Evolutionary conservation across 2,113 vertebrate genomes (phyloP).

Genomic region (Ovibos moschatus): DNA sequence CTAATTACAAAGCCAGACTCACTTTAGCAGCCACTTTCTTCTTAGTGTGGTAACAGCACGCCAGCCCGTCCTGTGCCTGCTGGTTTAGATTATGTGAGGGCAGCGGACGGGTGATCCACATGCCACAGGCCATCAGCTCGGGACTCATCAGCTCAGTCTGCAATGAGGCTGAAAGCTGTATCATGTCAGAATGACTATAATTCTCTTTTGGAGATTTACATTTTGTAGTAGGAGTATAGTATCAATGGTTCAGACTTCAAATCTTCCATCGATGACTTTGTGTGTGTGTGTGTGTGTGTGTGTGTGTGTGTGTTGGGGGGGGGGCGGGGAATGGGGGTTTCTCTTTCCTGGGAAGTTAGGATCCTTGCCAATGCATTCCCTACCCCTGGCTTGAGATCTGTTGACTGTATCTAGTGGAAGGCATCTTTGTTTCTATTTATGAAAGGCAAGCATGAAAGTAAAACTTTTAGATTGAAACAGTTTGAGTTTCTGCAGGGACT

Average conservation of each 20-base stretch:
- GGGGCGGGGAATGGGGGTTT: neutral
- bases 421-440: neutral
- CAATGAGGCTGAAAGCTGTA: neutral
- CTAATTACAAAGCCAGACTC: neutral
- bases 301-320: no score
- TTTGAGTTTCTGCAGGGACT: neutral
- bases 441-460: neutral
- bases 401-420: neutral
- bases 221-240: neutral
- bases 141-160: neutral
- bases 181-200: neutral
- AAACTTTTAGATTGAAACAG: neutral
- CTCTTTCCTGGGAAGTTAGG: neutral
- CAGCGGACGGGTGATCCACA: neutral
- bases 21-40: neutral
- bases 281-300: neutral
- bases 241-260: neutral
- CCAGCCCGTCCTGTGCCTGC: neutral
- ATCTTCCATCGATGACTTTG: neutral
- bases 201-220: neutral
- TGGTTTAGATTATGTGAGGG: neutral
- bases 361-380: neutral
- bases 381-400: neutral
- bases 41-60: fast-evolving
- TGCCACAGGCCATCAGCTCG: neutral